A percentile compares a stretch with the other conserved stretches of the same genome.
These are phyloP conservation scores for Staurois parvus DNA, from an alignment of 2,797 vertebrate genomes.

Conservation along the genomic window DNA sequence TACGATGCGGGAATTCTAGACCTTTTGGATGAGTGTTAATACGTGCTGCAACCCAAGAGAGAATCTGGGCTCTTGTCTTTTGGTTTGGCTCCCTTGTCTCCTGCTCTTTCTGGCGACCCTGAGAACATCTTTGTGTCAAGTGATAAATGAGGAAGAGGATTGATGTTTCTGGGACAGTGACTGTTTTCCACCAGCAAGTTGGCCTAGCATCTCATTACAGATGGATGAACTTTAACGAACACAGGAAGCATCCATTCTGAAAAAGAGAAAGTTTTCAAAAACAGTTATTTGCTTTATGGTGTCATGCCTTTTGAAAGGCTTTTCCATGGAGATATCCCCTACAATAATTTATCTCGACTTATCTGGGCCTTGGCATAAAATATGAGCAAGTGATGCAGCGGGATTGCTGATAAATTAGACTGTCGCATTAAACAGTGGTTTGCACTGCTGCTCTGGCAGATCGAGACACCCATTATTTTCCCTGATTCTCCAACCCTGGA, in stretches of 20 bases:
- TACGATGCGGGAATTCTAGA: neutral
- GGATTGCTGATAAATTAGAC: neutral
- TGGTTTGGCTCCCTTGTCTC: neutral
- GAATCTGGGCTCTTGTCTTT: neutral
- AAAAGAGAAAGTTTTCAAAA: neutral
- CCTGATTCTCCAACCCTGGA: neutral
- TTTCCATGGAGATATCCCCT: neutral
- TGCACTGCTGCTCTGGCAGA: slow-evolving; percentile 7
- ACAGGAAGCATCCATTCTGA: neutral
- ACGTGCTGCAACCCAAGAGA: neutral
- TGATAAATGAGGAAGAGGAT: neutral
- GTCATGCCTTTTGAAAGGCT: neutral
- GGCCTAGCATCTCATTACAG: slow-evolving; percentile 7
- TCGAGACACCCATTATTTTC: neutral
- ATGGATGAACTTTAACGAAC: neutral
- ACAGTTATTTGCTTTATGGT: neutral
- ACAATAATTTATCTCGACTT: neutral
- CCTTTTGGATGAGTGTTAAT: neutral
- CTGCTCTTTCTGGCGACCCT: neutral
- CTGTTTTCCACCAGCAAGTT: neutral
- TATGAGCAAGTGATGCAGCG: neutral
- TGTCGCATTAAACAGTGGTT: neutral
- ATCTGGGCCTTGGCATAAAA: neutral
- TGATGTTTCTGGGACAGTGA: neutral
- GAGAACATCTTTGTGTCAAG: slow-evolving; percentile 6